Conservation (phyloP, 2,113 vertebrate species). For the Daphoenositta chrysoptera region DNA sequence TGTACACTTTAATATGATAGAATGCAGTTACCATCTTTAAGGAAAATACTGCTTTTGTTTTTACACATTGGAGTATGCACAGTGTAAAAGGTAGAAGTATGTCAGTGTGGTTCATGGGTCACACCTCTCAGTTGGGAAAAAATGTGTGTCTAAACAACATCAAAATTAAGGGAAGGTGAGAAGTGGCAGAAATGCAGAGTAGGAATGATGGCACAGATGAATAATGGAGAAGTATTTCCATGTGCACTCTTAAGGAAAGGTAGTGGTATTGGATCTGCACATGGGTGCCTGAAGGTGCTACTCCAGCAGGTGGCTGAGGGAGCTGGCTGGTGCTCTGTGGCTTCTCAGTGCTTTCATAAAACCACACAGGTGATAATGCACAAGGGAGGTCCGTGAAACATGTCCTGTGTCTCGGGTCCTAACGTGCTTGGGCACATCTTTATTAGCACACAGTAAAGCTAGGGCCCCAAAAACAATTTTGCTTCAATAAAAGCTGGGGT, state of each 20-base stretch:
- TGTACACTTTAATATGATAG: neutral
- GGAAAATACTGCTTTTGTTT: neutral
- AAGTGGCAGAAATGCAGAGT: neutral
- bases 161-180: neutral
- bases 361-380: neutral
- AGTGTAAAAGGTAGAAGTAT: neutral
- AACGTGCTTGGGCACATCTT: rapidly evolving
- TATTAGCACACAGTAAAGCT: neutral
- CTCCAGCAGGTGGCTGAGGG: neutral
- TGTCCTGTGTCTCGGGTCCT: neutral
- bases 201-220: neutral
- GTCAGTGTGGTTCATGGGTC: neutral
- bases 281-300: neutral
- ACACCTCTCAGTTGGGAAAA: neutral
- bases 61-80: neutral
- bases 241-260: neutral
- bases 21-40: neutral
- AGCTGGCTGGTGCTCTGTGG: neutral
- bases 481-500: neutral
- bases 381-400: neutral
- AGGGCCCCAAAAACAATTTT: neutral
- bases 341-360: neutral
- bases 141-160: neutral
- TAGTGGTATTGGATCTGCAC: neutral
- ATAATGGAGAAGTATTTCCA: neutral